These are phyloP conservation scores for Cyrtonyx montezumae DNA, from an alignment of 2,113 vertebrate species.

Conservation along the genomic window DNA sequence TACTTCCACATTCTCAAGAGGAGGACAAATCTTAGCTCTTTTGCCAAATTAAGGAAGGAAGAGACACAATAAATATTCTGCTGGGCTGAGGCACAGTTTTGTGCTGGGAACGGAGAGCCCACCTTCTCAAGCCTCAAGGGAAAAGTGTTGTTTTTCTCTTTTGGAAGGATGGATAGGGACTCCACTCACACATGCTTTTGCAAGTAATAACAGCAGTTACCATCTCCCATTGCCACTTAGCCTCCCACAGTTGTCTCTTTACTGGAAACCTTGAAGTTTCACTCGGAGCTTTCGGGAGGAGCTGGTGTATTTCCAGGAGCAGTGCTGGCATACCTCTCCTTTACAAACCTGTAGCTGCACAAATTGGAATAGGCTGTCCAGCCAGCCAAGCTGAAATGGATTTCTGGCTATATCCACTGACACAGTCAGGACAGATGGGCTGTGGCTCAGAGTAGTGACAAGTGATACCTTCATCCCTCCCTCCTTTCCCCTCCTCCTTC, in stretches of 20 bases:
- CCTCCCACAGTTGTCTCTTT: background rate
- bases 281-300: background rate
- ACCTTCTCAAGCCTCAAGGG: background rate
- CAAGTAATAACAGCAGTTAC: background rate
- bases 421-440: background rate
- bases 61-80: conserved; percentile 48
- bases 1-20: conserved; percentile 53
- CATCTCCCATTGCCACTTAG: accelerated
- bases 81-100: conserved; percentile 26
- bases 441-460: background rate
- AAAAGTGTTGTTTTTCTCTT: background rate
- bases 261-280: background rate
- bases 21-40: conserved; percentile 65
- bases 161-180: background rate
- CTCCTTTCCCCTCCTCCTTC: background rate
- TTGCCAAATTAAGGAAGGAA: conserved; percentile 56
- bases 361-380: background rate
- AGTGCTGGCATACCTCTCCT: background rate
- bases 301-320: accelerated
- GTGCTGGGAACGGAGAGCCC: background rate
- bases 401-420: background rate
- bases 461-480: background rate
- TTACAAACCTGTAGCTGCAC: background rate
- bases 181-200: accelerated
- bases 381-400: accelerated